phyloP scores from a whole-genome alignment of 92 coral and sea anemone species.

The Hydrozoanthus gracilis region DNA sequence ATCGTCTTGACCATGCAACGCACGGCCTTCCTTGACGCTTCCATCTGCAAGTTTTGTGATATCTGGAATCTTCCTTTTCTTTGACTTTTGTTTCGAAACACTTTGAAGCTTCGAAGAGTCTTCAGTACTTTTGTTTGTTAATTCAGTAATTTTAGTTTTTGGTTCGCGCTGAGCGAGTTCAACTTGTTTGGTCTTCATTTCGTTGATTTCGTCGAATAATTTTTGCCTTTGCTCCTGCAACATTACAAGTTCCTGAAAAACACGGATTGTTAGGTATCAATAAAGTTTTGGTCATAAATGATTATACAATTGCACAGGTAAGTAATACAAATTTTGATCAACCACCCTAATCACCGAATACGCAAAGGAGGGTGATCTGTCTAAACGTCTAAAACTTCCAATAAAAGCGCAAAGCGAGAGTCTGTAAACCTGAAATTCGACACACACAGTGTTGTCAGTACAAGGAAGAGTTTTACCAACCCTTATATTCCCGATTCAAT shows the following conservation, averaged over 20 bases:
- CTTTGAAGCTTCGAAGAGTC: neutral
- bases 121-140: neutral
- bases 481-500: too few species aligned
- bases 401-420: too few species aligned
- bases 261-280: neutral
- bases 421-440: too few species aligned
- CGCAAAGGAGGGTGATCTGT: too few species aligned
- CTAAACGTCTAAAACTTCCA: too few species aligned
- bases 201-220: neutral
- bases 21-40: neutral
- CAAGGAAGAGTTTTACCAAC: too few species aligned
- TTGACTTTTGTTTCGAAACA: neutral
- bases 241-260: neutral
- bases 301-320: too few species aligned
- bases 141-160: neutral
- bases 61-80: constrained; percentile 7
- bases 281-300: too few species aligned
- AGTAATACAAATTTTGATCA: too few species aligned
- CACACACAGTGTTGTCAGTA: too few species aligned
- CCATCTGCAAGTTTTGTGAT: constrained; percentile 10
- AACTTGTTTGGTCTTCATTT: neutral
- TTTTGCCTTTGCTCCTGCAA: neutral
- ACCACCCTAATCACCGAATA: too few species aligned
- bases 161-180: neutral
- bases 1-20: neutral